Conservation (phyloP, 2,888 invertebrate species). For the Muscina levida region DNA sequence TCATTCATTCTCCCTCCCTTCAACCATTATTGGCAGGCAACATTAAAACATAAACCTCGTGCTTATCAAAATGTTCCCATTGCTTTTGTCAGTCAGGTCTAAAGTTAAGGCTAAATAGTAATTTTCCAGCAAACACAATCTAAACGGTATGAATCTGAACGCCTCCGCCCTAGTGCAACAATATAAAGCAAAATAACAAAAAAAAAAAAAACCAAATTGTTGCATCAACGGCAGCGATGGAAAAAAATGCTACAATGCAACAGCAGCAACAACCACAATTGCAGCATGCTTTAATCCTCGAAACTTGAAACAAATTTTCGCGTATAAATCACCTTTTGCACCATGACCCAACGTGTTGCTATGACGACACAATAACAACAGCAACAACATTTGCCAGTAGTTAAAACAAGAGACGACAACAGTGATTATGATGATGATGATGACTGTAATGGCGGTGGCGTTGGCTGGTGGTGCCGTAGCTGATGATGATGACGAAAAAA, state of each 20-base stretch:
- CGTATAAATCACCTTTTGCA: constrained; percentile 67
- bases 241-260: constrained; percentile 34
- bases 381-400: constrained; percentile 54
- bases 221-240: background rate
- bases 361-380: constrained; percentile 59
- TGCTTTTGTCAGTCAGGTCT: constrained; percentile 51
- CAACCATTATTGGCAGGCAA: background rate
- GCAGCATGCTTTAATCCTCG: constrained; percentile 46
- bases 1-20: background rate
- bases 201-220: constrained; percentile 7
- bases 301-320: constrained; percentile 65
- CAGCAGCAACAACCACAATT: constrained; percentile 44
- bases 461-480: constrained; percentile 8
- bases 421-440: constrained; percentile 56
- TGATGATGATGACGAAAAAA: constrained; percentile 51
- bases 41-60: constrained; percentile 56
- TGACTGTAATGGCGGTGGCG: background rate
- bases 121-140: constrained; percentile 41
- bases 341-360: constrained; percentile 66
- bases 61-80: constrained; percentile 59
- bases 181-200: constrained; percentile 43
- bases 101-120: constrained; percentile 51
- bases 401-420: constrained; percentile 59
- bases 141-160: constrained; percentile 56
- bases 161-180: constrained; percentile 61